Base-by-base conservation (phyloP, 1,140 invertebrate species). In the Hypothenemus hampei region DNA sequence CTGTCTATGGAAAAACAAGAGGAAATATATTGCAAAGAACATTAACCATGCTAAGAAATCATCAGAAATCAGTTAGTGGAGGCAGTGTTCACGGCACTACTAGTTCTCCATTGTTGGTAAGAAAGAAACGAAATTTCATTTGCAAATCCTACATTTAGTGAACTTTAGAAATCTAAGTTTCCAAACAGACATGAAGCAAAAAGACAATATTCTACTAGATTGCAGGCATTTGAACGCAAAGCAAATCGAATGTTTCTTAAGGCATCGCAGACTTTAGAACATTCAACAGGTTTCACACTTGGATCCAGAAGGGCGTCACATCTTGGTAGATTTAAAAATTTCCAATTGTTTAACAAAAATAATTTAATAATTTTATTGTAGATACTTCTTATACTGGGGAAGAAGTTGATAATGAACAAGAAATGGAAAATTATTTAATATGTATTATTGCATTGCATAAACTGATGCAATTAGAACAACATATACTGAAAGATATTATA, bases 341-440 rank as follows among this genome's bases (percentile, higher is more conserved):
- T 3, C 3, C 1, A 43, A 11, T 43, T 33, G 5, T 24, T 16
- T 39, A 18, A 19, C 11, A 22, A 33, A 15, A 2, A 13, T 6
- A 13, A 13, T 15, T n/a, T 37, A 15, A 37, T 11, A 3, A 20
- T 20, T 21, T 11, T 11, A 72, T 39, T 60, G 67, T 48, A 53
- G 69, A 71, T 50, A 55, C 63, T 24, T 52, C 65, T 63, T 76
- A 78, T 56, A 73, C 68, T 18, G 75, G 74, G 3, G 84, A 85
- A 59, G 83, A 85, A 64, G 63, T 76, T 4, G 79, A 84, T 23
- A 86, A 85, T 45, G 89, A 91, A 70, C 82, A 86, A 67, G 91
- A 94, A 71, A 85, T 91, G 76, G 89, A 93, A 64, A 84, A 89
- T 65, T 93, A 92, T 72, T 73, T 93, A 47, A 80, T 87, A n/a